Conservation (phyloP, 2,888 invertebrate genomes). For the Acronicta psi region DNA sequence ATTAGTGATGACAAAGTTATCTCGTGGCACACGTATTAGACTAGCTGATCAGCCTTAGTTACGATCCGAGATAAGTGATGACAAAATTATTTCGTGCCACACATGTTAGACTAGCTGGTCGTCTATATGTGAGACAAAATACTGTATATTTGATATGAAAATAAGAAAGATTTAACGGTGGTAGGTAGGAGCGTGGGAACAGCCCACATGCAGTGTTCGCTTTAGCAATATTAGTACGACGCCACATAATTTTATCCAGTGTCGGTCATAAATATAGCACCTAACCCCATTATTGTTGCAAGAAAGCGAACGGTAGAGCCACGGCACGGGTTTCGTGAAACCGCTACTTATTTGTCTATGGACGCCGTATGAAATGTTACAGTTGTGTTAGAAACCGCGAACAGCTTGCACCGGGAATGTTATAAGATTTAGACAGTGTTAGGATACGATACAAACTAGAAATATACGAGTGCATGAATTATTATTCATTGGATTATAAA, state of each 20-base stretch:
- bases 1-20: too few relatives aligned
- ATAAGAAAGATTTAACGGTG: conserved; percentile 57
- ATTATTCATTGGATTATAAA: too few relatives aligned
- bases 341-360: conserved; percentile 49
- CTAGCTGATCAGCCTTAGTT: too few relatives aligned
- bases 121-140: conserved; percentile 23
- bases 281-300: conserved; percentile 73
- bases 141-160: conserved; percentile 36
- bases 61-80: too few relatives aligned
- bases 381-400: conserved; percentile 24
- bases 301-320: conserved; percentile 62
- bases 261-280: conserved; percentile 73
- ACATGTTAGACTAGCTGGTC: too few relatives aligned
- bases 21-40: too few relatives aligned
- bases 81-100: too few relatives aligned
- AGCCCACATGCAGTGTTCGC: conserved; percentile 69
- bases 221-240: conserved; percentile 74
- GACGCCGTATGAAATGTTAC: conserved; percentile 33
- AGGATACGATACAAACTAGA: conserved; percentile 3
- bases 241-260: conserved; percentile 80
- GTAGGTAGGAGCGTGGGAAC: conserved; percentile 67
- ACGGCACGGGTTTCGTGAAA: conserved; percentile 46
- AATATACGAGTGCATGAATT: too few relatives aligned
- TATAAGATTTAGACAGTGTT: conserved; percentile 2
- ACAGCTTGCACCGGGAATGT: conserved; percentile 14